Conservation (phyloP, 2,113 vertebrate genomes). For the Gallinago media region DNA sequence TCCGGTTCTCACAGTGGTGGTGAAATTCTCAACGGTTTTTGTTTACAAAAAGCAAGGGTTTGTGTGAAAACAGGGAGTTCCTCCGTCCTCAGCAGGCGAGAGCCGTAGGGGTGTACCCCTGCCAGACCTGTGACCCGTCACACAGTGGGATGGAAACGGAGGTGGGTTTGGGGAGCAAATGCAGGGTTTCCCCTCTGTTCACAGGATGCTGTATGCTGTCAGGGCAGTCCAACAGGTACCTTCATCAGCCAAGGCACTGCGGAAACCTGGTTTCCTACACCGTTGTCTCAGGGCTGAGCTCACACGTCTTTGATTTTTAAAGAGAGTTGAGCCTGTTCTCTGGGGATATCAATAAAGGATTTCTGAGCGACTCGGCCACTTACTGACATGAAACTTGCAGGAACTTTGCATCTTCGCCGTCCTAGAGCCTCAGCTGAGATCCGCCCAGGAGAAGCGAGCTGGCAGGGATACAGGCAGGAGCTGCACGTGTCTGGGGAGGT, state of each 20-base stretch:
- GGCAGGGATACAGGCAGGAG: fast-evolving
- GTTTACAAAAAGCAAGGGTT: background rate
- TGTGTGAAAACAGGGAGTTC: background rate
- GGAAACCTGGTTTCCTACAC: background rate
- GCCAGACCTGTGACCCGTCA: fast-evolving
- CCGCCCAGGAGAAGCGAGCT: background rate
- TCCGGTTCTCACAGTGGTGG: no score
- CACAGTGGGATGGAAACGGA: background rate
- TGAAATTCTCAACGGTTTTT: background rate
- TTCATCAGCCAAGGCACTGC: background rate
- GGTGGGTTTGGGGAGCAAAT: background rate
- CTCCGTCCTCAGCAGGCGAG: background rate
- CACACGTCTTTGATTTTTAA: background rate
- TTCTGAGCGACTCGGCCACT: background rate
- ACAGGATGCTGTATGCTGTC: background rate
- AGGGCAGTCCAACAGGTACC: background rate
- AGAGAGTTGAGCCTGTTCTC: background rate
- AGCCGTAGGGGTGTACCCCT: background rate
- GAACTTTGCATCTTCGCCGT: background rate
- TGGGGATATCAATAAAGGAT: background rate
- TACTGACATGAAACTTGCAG: background rate
- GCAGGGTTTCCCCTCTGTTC: background rate
- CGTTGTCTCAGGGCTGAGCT: background rate
- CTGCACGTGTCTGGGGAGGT: fast-evolving
- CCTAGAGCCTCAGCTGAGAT: background rate